Evolutionary conservation across 2,888 invertebrate species (phyloP).

Genomic region (Xanthorhoe designata): DNA sequence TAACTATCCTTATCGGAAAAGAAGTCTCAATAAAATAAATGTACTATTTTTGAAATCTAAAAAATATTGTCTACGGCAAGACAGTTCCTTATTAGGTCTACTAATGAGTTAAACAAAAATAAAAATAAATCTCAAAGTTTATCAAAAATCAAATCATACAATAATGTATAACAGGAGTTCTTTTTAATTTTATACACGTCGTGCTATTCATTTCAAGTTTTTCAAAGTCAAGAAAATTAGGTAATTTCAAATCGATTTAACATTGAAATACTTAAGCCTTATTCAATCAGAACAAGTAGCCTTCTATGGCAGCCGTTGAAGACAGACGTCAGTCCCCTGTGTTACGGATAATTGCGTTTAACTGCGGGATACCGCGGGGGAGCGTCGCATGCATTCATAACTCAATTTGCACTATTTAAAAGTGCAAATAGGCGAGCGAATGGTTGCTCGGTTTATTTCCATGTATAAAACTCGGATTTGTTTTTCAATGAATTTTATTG

Average conservation of each 20-base stretch:
- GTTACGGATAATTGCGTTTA: conserved; percentile 71
- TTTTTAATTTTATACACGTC: too few relatives aligned
- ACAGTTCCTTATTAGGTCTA: too few relatives aligned
- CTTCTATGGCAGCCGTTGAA: conserved; percentile 32
- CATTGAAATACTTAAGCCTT: neutral
- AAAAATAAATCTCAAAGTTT: too few relatives aligned
- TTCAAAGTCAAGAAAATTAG: too few relatives aligned
- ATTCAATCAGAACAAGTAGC: conserved; percentile 3
- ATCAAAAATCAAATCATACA: too few relatives aligned
- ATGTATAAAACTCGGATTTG: conserved; percentile 3
- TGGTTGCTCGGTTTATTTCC: conserved; percentile 2
- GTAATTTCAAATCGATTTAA: neutral
- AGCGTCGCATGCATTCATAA: conserved; percentile 61
- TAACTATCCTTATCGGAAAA: too few relatives aligned
- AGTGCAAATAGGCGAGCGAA: conserved; percentile 26
- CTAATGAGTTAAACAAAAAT: too few relatives aligned
- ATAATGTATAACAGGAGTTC: too few relatives aligned
- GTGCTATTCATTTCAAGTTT: too few relatives aligned
- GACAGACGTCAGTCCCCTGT: conserved; percentile 60
- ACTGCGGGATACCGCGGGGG: conserved; percentile 54
- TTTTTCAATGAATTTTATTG: neutral
- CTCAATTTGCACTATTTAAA: conserved; percentile 53
- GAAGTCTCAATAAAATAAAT: too few relatives aligned
- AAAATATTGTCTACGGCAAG: too few relatives aligned
- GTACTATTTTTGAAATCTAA: too few relatives aligned